These are phyloP conservation scores for Lasiurus borealis DNA, from an alignment of 2,113 vertebrate species.

Conservation along the genomic window DNA sequence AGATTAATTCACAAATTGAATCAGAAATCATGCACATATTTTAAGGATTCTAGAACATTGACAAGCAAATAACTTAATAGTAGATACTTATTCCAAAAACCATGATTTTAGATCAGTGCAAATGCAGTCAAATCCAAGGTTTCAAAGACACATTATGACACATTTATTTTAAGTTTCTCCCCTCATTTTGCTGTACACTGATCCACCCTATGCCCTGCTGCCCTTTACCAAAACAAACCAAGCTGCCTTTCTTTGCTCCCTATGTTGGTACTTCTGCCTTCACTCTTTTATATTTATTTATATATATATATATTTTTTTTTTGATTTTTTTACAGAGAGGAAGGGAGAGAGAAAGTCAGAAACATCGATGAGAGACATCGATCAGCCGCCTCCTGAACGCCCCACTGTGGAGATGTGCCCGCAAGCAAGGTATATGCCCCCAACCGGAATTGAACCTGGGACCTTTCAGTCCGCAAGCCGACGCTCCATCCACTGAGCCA, in stretches of 20 bases:
- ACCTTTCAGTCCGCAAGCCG: too few species aligned
- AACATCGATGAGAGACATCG: too few species aligned
- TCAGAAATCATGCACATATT: conserved; percentile 38
- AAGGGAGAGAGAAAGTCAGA: too few species aligned
- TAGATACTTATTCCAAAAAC: neutral
- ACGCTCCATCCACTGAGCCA: too few species aligned
- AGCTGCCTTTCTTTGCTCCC: neutral
- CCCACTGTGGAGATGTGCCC: too few species aligned
- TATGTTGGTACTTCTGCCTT: neutral
- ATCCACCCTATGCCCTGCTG: neutral
- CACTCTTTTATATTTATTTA: too few species aligned
- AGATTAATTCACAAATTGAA: neutral
- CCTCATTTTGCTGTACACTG: neutral
- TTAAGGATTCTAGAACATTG: conserved; percentile 4
- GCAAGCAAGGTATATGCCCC: too few species aligned
- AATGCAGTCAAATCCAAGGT: neutral
- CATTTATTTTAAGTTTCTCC: conserved; percentile 15
- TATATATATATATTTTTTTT: too few species aligned
- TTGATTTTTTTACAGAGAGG: too few species aligned
- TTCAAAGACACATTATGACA: neutral
- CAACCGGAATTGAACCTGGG: too few species aligned
- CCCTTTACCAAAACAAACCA: neutral
- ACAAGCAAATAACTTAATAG: conserved; percentile 10
- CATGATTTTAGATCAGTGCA: conserved; percentile 2
- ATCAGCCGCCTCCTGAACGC: too few species aligned